Conservation (phyloP, 2,113 vertebrate species). For the Phalacrocorax carbo region DNA sequence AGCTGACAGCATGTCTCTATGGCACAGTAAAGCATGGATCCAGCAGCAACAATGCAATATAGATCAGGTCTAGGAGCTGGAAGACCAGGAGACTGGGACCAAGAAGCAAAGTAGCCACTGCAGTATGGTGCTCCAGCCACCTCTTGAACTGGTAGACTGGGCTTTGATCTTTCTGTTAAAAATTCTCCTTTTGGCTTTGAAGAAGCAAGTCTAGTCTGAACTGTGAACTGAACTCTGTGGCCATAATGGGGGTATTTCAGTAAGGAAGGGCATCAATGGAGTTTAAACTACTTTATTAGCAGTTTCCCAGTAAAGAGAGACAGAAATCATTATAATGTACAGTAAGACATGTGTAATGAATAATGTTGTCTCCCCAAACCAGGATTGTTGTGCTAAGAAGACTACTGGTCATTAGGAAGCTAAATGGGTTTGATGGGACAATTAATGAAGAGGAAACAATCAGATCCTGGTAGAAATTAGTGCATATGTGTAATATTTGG, state of each 20-base stretch:
- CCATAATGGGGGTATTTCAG: background rate
- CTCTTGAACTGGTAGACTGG: background rate
- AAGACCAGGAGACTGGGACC: background rate
- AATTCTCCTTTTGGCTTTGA: background rate
- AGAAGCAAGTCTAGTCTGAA: background rate
- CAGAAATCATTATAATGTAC: background rate
- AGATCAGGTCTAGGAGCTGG: background rate
- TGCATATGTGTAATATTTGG: background rate
- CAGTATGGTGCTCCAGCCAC: accelerated
- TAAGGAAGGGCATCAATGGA: background rate
- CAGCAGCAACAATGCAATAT: background rate
- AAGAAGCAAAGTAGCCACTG: background rate
- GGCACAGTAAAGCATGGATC: background rate
- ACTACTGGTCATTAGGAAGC: background rate
- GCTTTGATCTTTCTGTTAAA: background rate
- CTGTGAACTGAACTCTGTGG: background rate
- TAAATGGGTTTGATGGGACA: background rate
- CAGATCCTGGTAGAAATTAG: background rate
- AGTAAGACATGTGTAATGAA: background rate
- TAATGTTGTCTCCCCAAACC: background rate
- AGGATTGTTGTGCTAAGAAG: background rate
- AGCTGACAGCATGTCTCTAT: accelerated
- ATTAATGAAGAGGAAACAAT: background rate
- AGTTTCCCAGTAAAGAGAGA: background rate
- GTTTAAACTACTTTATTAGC: background rate